Evolutionary conservation across 2,797 vertebrate genomes (phyloP), one percentile per base, ranked within the genome.

Genomic region (Podarcis lilfordi): DNA sequence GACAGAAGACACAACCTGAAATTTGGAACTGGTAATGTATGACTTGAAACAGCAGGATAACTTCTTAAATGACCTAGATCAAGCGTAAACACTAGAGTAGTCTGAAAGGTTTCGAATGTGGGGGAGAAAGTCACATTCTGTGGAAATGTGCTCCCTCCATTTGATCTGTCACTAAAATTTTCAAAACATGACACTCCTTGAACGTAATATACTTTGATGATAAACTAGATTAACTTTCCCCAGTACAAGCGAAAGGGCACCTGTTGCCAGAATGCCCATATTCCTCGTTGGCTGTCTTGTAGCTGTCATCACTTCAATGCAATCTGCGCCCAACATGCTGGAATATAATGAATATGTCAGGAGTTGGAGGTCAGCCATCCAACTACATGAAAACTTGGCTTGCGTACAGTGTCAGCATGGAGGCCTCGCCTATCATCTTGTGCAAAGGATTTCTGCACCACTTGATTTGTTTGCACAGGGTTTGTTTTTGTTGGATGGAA

Each of bases 291-390:
- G 96, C 97, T 97, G 97, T 97, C 97, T 97, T 97, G 97, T 97
- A 97, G 96, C 97, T 98, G 97, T 98, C 97, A 97, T 97, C 97
- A 94, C 97, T 96, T 97, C 96, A 96, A 95, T 96, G 96, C 96
- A 96, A 96, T 97, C 96, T 97, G 96, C 77, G 76, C 95, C 95
- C 95, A 96, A 97, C 97, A 97, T 97, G 96, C 97, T 97, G 97
- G 96, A 97, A 97, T 97, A 97, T 97, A 97, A 98, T 98, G 97
- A 97, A 97, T 97, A 97, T 97, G 97, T 97, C 97, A 97, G 97
- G 95, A 97, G 93, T 96, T 98, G 97, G 97, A 97, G 97, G 97
- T 98, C 97, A 98, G 97, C 97, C 97, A 97, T 97, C 97, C 96
- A 95, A 97, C 96, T 97, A 97, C 97, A 97, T 96, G 97, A 97